Percentiles rank a stretch among this genome's conserved stretches.
phyloP scores from a whole-genome alignment of 2,797 vertebrate genomes.

The Schizopygopsis pylzovi region DNA sequence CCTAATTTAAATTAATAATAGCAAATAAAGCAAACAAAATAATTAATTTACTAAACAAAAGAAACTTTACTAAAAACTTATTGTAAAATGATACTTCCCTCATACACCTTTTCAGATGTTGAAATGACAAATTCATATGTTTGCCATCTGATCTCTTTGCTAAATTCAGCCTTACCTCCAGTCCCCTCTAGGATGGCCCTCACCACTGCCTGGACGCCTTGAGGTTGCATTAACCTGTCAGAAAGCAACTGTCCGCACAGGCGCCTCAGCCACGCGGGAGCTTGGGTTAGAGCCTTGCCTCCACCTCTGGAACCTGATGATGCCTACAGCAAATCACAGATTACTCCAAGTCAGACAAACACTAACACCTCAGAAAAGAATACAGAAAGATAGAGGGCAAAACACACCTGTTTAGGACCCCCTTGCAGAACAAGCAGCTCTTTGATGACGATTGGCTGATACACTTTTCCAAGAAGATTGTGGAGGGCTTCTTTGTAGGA shows the following conservation, averaged over 20 bases:
- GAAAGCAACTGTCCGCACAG: constrained; percentile 92
- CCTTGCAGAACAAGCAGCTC: constrained; percentile 92
- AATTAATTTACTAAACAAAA: too few relatives aligned
- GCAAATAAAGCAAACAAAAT: background rate
- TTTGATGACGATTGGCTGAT: constrained; percentile 89
- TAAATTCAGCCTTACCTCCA: constrained; percentile 76
- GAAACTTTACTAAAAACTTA: background rate
- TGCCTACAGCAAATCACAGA: constrained; percentile 20
- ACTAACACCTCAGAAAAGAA: background rate
- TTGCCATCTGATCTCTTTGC: background rate
- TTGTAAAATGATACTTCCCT: background rate
- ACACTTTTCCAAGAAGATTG: constrained; percentile 83
- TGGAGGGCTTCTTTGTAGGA: constrained; percentile 77
- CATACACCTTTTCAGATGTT: background rate
- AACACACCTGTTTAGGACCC: constrained; percentile 82
- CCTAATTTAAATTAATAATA: background rate
- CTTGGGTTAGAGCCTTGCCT: constrained; percentile 58
- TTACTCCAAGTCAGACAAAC: background rate
- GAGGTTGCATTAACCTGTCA: constrained; percentile 85
- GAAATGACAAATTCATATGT: background rate
- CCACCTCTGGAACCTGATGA: constrained; percentile 56
- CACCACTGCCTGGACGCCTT: constrained; percentile 89
- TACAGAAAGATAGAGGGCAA: background rate
- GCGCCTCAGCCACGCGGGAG: constrained; percentile 86
- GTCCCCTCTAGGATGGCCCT: constrained; percentile 87